Conservation (phyloP, 2,888 invertebrate genomes). For the Cremastinae sp. region DNA sequence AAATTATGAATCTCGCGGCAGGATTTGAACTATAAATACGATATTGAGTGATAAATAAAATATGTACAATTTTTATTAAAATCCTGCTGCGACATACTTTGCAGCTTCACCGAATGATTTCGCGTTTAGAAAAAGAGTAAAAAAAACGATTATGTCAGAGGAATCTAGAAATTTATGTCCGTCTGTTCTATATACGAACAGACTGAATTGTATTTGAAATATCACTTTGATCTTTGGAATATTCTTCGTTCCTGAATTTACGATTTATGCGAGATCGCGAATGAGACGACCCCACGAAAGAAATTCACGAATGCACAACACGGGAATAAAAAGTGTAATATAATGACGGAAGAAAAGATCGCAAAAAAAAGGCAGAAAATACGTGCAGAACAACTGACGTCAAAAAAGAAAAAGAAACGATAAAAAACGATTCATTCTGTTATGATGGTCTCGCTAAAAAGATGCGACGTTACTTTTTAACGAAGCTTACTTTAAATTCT, state of each 20-base stretch:
- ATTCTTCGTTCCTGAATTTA: conserved; percentile 53
- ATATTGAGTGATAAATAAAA: no score
- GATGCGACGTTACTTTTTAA: conserved; percentile 22
- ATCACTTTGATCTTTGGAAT: conserved; percentile 58
- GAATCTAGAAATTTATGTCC: conserved; percentile 54
- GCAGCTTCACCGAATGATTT: no score
- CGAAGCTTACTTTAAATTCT: not conserved
- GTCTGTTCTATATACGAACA: conserved; percentile 45
- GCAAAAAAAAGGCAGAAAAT: conserved; percentile 1
- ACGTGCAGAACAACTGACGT: conserved; percentile 13
- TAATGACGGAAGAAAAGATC: conserved; percentile 19
- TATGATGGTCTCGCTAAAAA: conserved; percentile 26
- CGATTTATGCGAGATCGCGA: conserved; percentile 29
- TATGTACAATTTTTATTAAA: no score
- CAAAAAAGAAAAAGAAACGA: not conserved
- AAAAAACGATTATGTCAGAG: conserved; percentile 45
- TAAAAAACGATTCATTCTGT: conserved; percentile 36
- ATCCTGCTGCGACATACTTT: no score
- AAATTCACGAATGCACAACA: conserved; percentile 13
- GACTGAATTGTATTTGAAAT: conserved; percentile 46
- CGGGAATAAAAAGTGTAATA: conserved; percentile 27
- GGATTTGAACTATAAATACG: no score
- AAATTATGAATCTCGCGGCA: no score
- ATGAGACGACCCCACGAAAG: conserved; percentile 1
- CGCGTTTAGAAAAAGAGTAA: conserved; percentile 10